phyloP scores from a whole-genome alignment of 2,113 vertebrate species.

The Bos taurus region DNA sequence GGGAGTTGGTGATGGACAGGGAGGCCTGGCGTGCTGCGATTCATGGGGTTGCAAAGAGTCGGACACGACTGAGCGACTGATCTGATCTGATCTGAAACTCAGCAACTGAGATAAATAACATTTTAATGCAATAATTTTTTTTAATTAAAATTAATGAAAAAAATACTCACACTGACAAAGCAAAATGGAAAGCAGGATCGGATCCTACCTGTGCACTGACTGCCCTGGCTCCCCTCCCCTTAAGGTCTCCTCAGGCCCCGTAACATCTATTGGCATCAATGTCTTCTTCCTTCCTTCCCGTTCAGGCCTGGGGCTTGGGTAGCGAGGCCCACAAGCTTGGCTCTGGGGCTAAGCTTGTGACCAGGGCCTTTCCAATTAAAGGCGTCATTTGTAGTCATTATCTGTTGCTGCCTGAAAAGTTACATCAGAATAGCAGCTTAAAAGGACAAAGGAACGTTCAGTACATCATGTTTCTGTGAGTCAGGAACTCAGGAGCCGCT shows the following conservation, averaged over 20 bases:
- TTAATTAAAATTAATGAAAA: neutral
- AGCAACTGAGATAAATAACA: neutral
- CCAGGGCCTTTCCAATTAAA: neutral
- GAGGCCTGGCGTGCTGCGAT: too few relatives aligned
- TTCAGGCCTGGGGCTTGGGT: neutral
- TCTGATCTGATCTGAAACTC: neutral
- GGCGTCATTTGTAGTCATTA: neutral
- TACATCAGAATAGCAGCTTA: neutral
- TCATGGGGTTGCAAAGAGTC: too few relatives aligned
- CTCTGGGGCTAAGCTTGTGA: neutral
- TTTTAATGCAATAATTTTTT: neutral
- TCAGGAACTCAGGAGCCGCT: neutral
- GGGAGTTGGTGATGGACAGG: too few relatives aligned
- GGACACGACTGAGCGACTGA: too few relatives aligned
- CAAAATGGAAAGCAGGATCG: neutral
- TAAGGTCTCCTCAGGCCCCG: accelerated
- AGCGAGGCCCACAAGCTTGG: neutral
- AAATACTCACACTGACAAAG: neutral
- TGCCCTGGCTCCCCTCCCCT: neutral
- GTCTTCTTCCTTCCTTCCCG: neutral
- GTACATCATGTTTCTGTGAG: neutral
- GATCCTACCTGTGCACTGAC: neutral
- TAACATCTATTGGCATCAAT: accelerated
- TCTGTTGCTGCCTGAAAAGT: neutral
- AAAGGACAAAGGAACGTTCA: too few relatives aligned